Evolutionary conservation across 2,113 vertebrate genomes (phyloP).

Genomic region (Sus scrofa): DNA sequence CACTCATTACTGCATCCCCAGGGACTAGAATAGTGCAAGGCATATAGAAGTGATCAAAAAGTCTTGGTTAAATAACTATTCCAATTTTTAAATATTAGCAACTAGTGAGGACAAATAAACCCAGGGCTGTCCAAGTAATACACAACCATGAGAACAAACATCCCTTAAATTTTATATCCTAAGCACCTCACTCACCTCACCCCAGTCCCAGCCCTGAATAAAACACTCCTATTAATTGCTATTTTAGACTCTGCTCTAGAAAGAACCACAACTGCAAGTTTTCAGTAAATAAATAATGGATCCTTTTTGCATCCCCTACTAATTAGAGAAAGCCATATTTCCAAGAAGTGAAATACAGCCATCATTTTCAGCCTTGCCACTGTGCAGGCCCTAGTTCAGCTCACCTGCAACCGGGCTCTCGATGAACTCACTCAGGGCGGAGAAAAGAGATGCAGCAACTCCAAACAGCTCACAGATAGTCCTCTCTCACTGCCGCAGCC

Average conservation of each 20-base stretch:
- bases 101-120: background rate
- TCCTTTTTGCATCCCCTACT: background rate
- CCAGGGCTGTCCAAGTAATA: background rate
- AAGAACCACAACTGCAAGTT: background rate
- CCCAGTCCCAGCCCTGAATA: background rate
- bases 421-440: no score
- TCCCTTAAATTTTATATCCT: background rate
- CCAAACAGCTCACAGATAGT: background rate
- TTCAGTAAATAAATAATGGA: background rate
- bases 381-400: background rate
- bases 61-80: background rate
- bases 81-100: background rate
- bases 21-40: background rate
- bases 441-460: background rate
- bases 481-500: background rate
- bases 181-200: background rate
- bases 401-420: background rate
- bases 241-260: background rate
- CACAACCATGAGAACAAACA: fast-evolving
- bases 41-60: background rate
- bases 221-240: background rate
- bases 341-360: background rate
- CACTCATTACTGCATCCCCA: background rate
- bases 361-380: background rate
- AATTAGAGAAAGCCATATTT: background rate